Conservation (phyloP, 2,113 vertebrate species). For the Salvelinus namaycush region DNA sequence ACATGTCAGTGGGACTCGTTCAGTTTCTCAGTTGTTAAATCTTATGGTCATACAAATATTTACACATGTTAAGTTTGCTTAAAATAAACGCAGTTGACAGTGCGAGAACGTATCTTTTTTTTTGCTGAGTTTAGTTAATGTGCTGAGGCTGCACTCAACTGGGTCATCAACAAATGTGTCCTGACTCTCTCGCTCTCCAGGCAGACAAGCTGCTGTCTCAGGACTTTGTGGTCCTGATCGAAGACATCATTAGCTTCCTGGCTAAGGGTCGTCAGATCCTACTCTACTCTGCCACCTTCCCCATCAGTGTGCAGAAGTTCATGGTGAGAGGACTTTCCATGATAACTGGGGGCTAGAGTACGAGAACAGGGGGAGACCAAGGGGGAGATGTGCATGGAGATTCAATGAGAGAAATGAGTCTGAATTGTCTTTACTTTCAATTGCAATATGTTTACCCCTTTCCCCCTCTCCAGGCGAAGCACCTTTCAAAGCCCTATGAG, state of each 20-base stretch:
- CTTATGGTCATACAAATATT: too few relatives aligned
- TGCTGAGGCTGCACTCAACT: too few relatives aligned
- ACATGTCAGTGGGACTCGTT: too few relatives aligned
- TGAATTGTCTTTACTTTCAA: neutral
- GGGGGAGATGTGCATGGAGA: neutral
- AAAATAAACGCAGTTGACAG: too few relatives aligned
- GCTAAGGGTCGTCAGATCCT: constrained; percentile 69
- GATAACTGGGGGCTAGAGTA: too few relatives aligned
- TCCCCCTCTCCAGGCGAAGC: constrained; percentile 55
- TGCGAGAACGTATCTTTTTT: too few relatives aligned
- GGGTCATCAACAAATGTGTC: neutral
- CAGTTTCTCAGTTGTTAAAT: too few relatives aligned
- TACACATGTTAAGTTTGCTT: too few relatives aligned
- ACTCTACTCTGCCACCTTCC: constrained; percentile 74
- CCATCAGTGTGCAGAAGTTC: constrained; percentile 71
- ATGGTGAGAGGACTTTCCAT: constrained; percentile 61
- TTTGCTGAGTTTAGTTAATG: too few relatives aligned
- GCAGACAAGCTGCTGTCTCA: constrained; percentile 75
- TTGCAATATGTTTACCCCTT: neutral
- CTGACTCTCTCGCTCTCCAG: constrained; percentile 28
- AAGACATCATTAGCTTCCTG: constrained; percentile 72
- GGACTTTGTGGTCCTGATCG: constrained; percentile 72
- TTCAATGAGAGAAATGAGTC: neutral
- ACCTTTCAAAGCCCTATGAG: constrained; percentile 73
- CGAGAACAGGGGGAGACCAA: neutral